A percentile compares a stretch with the other conserved stretches of the same genome.
Conservation (phyloP, 2,888 invertebrate species). For the Tetanocera ferruginea region DNA sequence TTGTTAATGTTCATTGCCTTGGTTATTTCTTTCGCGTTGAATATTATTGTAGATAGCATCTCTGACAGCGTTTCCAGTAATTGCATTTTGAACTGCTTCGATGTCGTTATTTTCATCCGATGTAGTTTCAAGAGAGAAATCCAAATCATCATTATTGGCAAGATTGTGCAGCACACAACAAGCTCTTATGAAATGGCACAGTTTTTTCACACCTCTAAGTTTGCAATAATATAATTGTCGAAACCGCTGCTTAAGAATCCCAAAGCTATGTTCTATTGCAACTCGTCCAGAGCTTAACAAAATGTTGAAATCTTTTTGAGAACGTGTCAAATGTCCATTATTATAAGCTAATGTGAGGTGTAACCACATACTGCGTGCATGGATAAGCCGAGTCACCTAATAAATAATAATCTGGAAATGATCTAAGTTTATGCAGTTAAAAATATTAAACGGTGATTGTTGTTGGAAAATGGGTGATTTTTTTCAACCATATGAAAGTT, state of each 20-base stretch:
- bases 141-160: slow-evolving; percentile 35
- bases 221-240: slow-evolving; percentile 37
- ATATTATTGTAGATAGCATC: too few species aligned
- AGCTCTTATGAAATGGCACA: slow-evolving; percentile 38
- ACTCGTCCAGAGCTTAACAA: slow-evolving; percentile 40
- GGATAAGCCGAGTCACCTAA: slow-evolving; percentile 44
- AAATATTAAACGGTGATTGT: too few species aligned
- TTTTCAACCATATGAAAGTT: too few species aligned
- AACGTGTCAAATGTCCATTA: too few species aligned
- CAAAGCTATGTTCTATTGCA: slow-evolving; percentile 35
- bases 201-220: slow-evolving; percentile 25
- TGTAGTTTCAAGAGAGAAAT: slow-evolving; percentile 12
- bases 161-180: slow-evolving; percentile 42
- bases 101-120: too few species aligned
- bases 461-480: too few species aligned
- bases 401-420: slow-evolving; percentile 38
- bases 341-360: too few species aligned
- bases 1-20: too few species aligned
- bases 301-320: slow-evolving; percentile 41
- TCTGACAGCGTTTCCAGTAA: too few species aligned
- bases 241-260: slow-evolving; percentile 33
- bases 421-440: too few species aligned
- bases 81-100: too few species aligned
- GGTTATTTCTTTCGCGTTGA: too few species aligned
- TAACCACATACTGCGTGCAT: slow-evolving; percentile 32